Conservation (phyloP, 2,113 vertebrate genomes). For the Spizaetus ornatus region DNA sequence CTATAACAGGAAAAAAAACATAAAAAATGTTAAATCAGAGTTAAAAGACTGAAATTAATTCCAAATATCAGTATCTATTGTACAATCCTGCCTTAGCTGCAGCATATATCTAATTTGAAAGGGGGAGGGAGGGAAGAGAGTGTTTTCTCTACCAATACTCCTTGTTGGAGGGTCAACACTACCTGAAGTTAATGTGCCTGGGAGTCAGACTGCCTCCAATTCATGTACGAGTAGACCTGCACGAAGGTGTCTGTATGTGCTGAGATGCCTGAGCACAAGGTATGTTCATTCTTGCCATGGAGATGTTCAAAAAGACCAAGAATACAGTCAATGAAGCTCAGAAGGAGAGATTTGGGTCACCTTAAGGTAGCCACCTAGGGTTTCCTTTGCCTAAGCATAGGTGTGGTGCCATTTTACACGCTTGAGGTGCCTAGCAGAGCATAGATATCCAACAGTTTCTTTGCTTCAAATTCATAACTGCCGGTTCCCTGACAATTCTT, state of each 20-base stretch:
- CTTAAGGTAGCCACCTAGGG: not conserved
- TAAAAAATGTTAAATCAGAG: not conserved
- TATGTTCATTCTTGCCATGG: not conserved
- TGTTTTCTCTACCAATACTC: not conserved
- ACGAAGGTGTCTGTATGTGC: not conserved
- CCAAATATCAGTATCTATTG: not conserved
- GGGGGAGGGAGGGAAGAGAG: no score
- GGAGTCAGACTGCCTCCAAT: not conserved
- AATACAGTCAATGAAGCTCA: not conserved
- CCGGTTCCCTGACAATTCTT: not conserved
- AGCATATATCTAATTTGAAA: not conserved
- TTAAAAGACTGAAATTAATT: not conserved
- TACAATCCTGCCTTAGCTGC: not conserved
- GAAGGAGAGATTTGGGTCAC: not conserved
- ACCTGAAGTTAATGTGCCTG: not conserved
- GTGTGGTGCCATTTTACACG: not conserved
- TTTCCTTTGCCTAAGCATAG: not conserved
- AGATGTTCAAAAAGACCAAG: not conserved
- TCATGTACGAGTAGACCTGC: fast-evolving
- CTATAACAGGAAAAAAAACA: not conserved
- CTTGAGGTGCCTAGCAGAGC: not conserved
- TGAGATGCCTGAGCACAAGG: not conserved
- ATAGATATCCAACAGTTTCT: not conserved
- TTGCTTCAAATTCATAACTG: not conserved
- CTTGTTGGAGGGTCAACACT: not conserved